phyloP scores from a whole-genome alignment of 2,113 vertebrate species.

The Sorex fumeus region DNA sequence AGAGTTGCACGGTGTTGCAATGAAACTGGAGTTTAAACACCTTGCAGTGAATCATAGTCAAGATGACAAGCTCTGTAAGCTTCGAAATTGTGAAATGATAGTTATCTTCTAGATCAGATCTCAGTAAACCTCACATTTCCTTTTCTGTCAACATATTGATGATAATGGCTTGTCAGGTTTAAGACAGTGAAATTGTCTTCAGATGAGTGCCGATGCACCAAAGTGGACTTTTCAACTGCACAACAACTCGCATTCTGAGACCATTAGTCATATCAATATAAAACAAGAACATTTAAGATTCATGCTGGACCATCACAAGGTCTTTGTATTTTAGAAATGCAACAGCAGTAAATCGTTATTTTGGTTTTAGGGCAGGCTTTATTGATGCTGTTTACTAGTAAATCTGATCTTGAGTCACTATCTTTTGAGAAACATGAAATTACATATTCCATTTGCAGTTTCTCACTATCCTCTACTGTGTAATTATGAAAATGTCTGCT shows the following conservation, averaged over 20 bases:
- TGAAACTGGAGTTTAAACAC: background rate
- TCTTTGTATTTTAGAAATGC: fast-evolving
- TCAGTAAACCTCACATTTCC: background rate
- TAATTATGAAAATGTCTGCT: fast-evolving
- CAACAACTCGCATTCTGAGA: background rate
- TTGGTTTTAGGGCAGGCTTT: background rate
- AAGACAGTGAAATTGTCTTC: constrained; percentile 31
- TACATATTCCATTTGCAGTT: background rate
- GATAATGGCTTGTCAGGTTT: background rate
- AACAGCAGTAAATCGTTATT: background rate
- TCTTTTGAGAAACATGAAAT: background rate
- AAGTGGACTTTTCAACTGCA: constrained; percentile 56
- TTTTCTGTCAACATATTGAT: constrained; percentile 8
- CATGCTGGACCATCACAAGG: background rate
- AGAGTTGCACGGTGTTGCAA: background rate
- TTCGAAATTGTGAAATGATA: background rate
- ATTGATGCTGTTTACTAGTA: background rate
- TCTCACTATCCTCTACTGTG: background rate
- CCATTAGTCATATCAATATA: background rate
- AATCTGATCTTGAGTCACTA: background rate
- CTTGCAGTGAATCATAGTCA: background rate
- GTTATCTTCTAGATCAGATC: background rate
- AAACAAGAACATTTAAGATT: background rate
- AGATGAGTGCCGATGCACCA: constrained; percentile 48
- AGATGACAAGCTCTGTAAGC: fast-evolving